phyloP scores from a whole-genome alignment of 2,113 vertebrate species.

The Lagopus muta region DNA sequence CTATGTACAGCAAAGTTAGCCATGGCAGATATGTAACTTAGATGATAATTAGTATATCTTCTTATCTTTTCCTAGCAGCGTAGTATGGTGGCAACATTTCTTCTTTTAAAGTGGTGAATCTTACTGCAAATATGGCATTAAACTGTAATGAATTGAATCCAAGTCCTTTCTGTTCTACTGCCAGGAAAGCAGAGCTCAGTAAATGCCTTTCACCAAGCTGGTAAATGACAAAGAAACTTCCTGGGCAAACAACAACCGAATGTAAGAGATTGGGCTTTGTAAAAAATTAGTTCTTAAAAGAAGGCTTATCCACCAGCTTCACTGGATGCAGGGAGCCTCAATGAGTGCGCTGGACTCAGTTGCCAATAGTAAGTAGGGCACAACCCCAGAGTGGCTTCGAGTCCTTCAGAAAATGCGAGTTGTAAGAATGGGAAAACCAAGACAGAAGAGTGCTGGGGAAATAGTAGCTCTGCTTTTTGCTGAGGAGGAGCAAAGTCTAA shows the following conservation, averaged over 20 bases:
- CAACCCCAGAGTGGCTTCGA: not conserved
- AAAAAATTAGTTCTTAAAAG: slow-evolving; percentile 15
- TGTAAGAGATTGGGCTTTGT: not conserved
- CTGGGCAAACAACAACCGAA: slow-evolving; percentile 5
- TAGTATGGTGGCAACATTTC: rapidly evolving
- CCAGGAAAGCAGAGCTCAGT: not conserved
- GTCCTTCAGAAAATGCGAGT: not conserved
- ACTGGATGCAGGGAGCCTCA: not conserved
- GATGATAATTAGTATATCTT: not conserved
- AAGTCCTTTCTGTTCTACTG: not conserved
- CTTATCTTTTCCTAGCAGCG: not conserved
- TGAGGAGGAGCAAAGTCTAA: not conserved
- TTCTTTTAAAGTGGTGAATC: not conserved
- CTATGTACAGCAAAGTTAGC: not conserved
- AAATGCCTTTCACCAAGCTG: not conserved
- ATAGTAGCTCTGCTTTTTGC: not conserved
- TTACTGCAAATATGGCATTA: not conserved
- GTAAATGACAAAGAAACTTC: not conserved
- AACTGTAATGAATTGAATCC: not conserved
- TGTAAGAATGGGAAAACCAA: not conserved
- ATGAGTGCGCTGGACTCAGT: not conserved
- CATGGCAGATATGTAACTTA: not conserved
- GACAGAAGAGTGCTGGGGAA: not conserved
- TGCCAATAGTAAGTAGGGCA: not conserved
- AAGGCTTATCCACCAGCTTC: not conserved